These are phyloP conservation scores for Rhynchonema sp. DNA, from an alignment of 2,888 invertebrate species.

Conservation along the genomic window DNA sequence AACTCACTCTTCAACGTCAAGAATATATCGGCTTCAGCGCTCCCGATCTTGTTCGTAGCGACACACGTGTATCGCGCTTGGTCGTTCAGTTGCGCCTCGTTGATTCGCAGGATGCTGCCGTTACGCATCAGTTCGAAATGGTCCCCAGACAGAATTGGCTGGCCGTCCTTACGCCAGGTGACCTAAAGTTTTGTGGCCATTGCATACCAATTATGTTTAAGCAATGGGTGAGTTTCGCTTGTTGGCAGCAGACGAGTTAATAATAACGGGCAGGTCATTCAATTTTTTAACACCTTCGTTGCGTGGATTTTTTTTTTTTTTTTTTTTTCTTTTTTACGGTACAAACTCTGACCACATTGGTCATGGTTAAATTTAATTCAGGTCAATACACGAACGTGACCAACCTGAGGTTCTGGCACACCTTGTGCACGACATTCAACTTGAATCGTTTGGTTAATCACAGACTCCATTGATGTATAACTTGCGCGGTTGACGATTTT, in stretches of 20 bases:
- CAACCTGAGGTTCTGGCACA: constrained; percentile 28
- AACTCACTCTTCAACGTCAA: constrained; percentile 18
- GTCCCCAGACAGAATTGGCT: constrained; percentile 10
- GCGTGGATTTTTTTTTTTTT: too few relatives aligned
- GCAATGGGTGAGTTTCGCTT: too few relatives aligned
- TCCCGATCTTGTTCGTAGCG: constrained; percentile 30
- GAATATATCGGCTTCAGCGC: constrained; percentile 22
- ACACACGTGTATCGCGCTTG: constrained; percentile 27
- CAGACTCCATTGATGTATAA: constrained; percentile 22
- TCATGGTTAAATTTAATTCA: too few relatives aligned
- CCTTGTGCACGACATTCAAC: constrained; percentile 27
- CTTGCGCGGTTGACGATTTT: constrained; percentile 22
- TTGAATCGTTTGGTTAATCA: constrained; percentile 28
- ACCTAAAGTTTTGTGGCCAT: too few relatives aligned
- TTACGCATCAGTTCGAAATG: constrained; percentile 10
- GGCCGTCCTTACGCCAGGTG: constrained; percentile 18
- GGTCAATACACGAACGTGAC: too few relatives aligned
- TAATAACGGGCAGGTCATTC: too few relatives aligned
- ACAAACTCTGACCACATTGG: too few relatives aligned
- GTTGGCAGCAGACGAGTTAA: too few relatives aligned
- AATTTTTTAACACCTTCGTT: too few relatives aligned
- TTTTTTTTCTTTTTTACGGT: too few relatives aligned
- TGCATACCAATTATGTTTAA: too few relatives aligned
- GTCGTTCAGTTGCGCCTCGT: neutral
- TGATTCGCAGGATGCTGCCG: constrained; percentile 5